These are phyloP conservation scores for Porites divaricata DNA, from an alignment of 92 coral and sea anemone genomes.

Conservation along the genomic window DNA sequence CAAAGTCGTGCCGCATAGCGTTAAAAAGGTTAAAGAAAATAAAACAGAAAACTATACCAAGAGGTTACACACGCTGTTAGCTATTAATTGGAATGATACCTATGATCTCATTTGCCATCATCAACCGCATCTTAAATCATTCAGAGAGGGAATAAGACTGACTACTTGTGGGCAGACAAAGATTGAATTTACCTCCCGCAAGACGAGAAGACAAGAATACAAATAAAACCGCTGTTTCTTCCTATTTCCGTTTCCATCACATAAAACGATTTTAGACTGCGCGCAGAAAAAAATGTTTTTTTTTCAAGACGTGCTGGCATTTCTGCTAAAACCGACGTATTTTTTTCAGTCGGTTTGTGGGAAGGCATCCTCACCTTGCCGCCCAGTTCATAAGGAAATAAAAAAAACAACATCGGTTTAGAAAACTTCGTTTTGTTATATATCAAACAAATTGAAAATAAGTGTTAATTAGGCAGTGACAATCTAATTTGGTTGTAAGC, in stretches of 20 bases:
- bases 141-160: neutral
- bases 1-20: no score
- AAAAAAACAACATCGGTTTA: neutral
- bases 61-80: neutral
- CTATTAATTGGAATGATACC: neutral
- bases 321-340: conserved; percentile 19
- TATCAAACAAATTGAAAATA: neutral
- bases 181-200: neutral
- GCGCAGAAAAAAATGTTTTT: conserved; percentile 6
- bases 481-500: conserved; percentile 16
- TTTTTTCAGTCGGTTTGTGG: neutral
- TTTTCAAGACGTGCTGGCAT: conserved; percentile 1
- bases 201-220: neutral
- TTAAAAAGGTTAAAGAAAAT: no score
- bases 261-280: neutral
- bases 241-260: conserved; percentile 21
- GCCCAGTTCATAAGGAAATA: neutral
- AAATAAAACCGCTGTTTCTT: neutral
- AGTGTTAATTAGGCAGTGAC: conserved; percentile 39
- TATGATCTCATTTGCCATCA: neutral
- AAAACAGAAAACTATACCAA: neutral
- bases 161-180: conserved; percentile 21
- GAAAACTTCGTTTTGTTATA: neutral
- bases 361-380: neutral
- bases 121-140: neutral